phyloP scores from a whole-genome alignment of 2,113 vertebrate genomes.

The Acanthisitta chloris region DNA sequence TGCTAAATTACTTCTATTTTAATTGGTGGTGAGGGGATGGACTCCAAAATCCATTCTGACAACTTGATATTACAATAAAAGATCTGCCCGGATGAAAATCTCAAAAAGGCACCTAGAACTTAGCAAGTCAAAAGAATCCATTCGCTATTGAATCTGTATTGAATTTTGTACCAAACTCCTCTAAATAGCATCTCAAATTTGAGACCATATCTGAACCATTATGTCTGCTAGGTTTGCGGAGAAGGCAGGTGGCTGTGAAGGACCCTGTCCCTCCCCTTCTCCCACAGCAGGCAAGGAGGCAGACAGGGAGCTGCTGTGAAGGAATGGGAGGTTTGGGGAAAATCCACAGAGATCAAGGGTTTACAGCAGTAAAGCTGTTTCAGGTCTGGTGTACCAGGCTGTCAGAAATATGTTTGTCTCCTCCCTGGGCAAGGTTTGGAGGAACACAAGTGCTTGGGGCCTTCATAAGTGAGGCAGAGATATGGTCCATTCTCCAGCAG shows the following conservation, averaged over 20 bases:
- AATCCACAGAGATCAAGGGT: fast-evolving
- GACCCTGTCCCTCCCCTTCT: not conserved
- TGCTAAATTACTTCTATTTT: not conserved
- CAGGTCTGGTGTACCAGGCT: not conserved
- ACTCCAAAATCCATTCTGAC: not conserved
- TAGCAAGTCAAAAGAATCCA: not conserved
- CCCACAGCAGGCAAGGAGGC: fast-evolving
- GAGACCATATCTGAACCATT: not conserved
- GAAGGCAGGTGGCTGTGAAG: not conserved
- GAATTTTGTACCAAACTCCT: not conserved
- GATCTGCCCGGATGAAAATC: not conserved
- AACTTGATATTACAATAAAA: not conserved
- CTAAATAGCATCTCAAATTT: not conserved
- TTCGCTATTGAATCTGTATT: not conserved
- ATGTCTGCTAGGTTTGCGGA: not conserved
- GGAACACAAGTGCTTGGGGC: not conserved
- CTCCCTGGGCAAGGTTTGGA: not conserved
- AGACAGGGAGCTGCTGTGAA: not conserved
- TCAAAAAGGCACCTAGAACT: not conserved
- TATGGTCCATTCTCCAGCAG: not conserved
- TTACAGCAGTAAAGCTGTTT: not conserved
- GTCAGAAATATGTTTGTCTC: not conserved
- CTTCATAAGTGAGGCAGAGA: not conserved
- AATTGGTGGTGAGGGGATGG: not conserved
- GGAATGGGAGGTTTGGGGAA: not conserved